phyloP scores from a whole-genome alignment of 1,140 invertebrate species.

The Liolophura sinensis region DNA sequence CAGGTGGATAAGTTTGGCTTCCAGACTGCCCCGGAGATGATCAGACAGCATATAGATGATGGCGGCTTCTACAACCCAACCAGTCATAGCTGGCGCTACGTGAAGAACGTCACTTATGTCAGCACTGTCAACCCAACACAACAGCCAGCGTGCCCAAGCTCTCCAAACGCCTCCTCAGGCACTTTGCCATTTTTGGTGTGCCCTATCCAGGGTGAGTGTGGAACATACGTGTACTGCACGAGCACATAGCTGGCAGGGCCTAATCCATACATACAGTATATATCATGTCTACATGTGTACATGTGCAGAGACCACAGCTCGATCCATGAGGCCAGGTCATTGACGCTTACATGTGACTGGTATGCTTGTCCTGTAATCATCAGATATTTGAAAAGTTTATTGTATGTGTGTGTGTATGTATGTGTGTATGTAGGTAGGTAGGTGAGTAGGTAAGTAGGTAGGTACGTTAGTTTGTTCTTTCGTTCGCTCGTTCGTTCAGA shows the following conservation, averaged over 20 bases:
- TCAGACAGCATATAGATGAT: conserved; percentile 57
- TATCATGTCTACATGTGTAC: no score
- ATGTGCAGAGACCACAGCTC: no score
- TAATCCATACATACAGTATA: no score
- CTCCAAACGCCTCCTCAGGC: conserved; percentile 48
- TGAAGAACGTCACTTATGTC: conserved; percentile 56
- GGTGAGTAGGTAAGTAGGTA: no score
- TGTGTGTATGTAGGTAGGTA: no score
- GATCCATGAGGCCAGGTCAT: no score
- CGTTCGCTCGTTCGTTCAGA: no score
- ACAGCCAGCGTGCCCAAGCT: conserved; percentile 41
- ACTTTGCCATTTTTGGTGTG: conserved; percentile 55
- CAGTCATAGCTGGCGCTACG: conserved; percentile 51
- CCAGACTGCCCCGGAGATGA: conserved; percentile 55
- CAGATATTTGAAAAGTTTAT: no score
- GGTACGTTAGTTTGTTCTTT: no score
- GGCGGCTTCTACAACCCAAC: conserved; percentile 53
- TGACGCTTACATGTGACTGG: no score
- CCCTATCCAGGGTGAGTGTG: conserved; percentile 45
- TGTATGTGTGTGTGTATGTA: no score
- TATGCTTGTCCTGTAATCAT: no score
- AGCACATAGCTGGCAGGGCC: neutral
- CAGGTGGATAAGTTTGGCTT: conserved; percentile 50
- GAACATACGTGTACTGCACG: neutral
- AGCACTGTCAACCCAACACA: conserved; percentile 50